Conservation (phyloP, 2,113 vertebrate species). For the Cavia aperea region DNA sequence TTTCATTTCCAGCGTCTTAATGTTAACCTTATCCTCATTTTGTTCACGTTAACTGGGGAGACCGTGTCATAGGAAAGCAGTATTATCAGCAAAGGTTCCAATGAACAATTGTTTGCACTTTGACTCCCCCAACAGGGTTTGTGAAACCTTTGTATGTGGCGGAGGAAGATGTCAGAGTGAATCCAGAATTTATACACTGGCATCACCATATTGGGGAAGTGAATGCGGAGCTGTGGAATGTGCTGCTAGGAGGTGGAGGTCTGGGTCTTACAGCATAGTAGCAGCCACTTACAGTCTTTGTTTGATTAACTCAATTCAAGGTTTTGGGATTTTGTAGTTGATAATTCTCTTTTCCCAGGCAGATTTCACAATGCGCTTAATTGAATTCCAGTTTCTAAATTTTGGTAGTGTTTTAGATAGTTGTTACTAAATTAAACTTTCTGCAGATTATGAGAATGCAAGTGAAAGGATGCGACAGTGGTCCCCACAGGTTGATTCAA, state of each 20-base stretch:
- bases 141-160: neutral
- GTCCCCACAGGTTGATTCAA: neutral
- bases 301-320: neutral
- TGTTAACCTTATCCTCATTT: neutral
- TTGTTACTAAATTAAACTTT: conserved; percentile 9
- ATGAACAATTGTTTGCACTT: neutral
- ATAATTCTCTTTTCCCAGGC: neutral
- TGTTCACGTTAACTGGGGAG: neutral
- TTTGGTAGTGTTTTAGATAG: conserved; percentile 24
- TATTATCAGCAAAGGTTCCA: neutral
- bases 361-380: neutral
- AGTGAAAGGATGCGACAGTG: neutral
- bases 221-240: neutral
- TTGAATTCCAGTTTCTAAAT: conserved; percentile 29
- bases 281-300: neutral
- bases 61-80: neutral
- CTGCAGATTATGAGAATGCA: conserved; percentile 6
- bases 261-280: neutral
- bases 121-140: neutral
- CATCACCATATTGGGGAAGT: neutral
- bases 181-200: neutral
- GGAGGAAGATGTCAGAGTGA: neutral
- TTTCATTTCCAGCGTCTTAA: neutral
- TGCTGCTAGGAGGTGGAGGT: neutral
- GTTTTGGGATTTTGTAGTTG: neutral